phyloP scores from a whole-genome alignment of 1,140 invertebrate species.

The Andrena cerasifolii region DNA sequence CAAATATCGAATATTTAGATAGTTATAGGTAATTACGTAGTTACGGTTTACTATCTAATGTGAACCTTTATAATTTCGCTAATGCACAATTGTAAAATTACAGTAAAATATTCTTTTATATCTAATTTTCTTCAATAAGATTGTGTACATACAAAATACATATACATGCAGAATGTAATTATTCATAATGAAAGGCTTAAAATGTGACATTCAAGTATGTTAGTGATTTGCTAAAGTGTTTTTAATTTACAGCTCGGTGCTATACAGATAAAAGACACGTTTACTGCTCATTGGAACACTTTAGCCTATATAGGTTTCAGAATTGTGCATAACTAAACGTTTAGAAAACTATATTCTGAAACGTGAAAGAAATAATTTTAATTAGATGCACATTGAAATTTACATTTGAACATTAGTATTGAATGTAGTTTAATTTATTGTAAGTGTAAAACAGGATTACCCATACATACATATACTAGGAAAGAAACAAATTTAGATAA shows the following conservation, averaged over 20 bases:
- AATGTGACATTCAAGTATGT: slow-evolving; percentile 9
- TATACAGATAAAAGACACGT: slow-evolving; percentile 11
- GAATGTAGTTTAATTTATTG: slow-evolving; percentile 3
- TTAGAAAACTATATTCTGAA: slow-evolving; percentile 12
- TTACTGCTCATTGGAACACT: slow-evolving; percentile 11
- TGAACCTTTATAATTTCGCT: too few relatives aligned
- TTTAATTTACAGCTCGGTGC: slow-evolving; percentile 27
- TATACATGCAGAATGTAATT: background rate
- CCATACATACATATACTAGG: slow-evolving; percentile 1
- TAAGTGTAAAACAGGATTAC: background rate
- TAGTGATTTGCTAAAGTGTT: slow-evolving; percentile 25
- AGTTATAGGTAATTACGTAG: too few relatives aligned
- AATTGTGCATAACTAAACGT: background rate
- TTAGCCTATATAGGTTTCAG: background rate
- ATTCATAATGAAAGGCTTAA: background rate
- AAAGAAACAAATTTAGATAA: slow-evolving; percentile 15
- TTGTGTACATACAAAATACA: background rate
- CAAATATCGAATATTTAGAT: too few relatives aligned
- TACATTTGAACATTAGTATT: slow-evolving; percentile 16
- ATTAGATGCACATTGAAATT: background rate
- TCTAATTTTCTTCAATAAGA: background rate
- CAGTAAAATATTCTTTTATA: too few relatives aligned
- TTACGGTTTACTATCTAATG: too few relatives aligned
- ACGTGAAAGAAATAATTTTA: background rate
- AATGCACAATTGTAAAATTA: too few relatives aligned